These are phyloP conservation scores for Callochromis pleurospilus DNA, from an alignment of 2,113 vertebrate genomes.

Conservation along the genomic window DNA sequence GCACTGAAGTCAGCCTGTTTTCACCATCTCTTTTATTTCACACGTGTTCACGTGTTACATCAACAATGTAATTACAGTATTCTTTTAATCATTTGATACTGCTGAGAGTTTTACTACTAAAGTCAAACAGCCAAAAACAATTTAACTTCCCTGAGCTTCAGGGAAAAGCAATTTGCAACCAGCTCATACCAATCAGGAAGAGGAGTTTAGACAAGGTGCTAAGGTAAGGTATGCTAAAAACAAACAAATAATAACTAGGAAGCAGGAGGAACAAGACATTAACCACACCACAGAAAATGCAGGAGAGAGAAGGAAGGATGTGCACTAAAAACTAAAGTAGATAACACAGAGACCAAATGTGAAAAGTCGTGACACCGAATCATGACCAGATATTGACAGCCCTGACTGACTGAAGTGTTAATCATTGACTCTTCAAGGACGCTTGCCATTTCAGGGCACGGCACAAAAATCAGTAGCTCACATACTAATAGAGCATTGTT, in stretches of 20 bases:
- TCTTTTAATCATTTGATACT: not conserved
- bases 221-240: not conserved
- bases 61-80: not conserved
- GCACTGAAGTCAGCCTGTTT: not conserved
- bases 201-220: not conserved
- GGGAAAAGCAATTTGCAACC: not conserved
- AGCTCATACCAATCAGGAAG: not conserved
- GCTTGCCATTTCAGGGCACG: not conserved
- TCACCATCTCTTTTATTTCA: not conserved
- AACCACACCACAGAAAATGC: not conserved
- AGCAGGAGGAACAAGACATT: not conserved
- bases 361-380: not conserved
- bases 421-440: conserved; percentile 38
- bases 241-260: not conserved
- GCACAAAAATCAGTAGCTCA: conserved; percentile 13
- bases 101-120: not conserved
- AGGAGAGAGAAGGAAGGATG: not conserved
- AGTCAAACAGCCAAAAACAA: not conserved
- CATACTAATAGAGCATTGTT: not conserved
- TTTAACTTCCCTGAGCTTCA: not conserved
- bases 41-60: not conserved
- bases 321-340: not conserved
- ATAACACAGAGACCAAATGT: not conserved
- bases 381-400: conserved; percentile 1
- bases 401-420: conserved; percentile 36